phyloP scores from a whole-genome alignment of 2,113 vertebrate species.

The Cervus canadensis region DNA sequence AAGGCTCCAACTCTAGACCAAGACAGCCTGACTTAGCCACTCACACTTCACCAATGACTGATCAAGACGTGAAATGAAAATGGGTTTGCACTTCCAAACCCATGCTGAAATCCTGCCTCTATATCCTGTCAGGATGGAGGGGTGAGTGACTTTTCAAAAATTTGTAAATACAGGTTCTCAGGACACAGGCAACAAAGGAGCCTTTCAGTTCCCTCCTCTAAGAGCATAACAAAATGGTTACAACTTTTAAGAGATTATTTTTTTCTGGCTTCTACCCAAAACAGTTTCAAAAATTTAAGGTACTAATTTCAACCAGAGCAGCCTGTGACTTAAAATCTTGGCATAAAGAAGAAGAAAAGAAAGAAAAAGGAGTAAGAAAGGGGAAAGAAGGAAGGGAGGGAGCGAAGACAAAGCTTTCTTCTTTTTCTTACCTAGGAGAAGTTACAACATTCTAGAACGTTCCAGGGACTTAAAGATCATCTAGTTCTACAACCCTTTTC shows the following conservation, averaged over 20 bases:
- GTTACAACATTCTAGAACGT: not conserved
- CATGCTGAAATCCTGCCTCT: no score
- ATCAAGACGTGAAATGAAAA: not conserved
- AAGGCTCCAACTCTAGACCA: not conserved
- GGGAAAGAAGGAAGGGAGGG: no score
- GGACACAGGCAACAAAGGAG: not conserved
- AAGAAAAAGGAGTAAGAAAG: not conserved
- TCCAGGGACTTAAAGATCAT: not conserved
- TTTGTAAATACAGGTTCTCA: fast-evolving
- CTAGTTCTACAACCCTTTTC: not conserved
- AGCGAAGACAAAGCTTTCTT: not conserved
- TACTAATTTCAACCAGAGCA: not conserved
- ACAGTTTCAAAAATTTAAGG: not conserved
- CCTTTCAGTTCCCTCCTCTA: not conserved
- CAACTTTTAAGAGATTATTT: not conserved
- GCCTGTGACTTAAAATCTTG: not conserved
- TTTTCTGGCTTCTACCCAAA: not conserved
- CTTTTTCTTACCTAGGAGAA: not conserved
- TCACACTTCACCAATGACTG: not conserved
- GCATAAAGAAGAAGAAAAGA: no score
- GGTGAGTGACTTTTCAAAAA: not conserved
- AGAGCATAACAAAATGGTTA: not conserved
- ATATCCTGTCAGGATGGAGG: not conserved
- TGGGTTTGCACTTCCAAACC: not conserved
- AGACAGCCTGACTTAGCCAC: not conserved